Conservation (phyloP, 1,140 invertebrate species). For the Proctacanthus coquilletti region DNA sequence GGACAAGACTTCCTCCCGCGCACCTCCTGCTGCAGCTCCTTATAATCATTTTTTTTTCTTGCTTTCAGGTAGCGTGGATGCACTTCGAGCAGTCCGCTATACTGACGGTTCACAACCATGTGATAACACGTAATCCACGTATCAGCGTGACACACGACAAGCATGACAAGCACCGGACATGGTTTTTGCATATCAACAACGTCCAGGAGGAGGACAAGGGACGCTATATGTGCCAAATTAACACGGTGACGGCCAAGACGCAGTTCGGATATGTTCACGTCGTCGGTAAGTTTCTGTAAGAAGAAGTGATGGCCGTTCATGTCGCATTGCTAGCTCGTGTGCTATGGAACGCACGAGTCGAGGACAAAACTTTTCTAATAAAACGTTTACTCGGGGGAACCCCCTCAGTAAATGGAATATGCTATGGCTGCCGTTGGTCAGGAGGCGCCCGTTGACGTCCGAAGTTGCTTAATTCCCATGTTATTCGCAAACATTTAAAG, state of each 20-base stretch:
- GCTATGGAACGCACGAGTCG: too few species aligned
- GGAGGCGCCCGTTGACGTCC: too few species aligned
- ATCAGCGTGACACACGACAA: constrained; percentile 75
- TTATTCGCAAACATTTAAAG: too few species aligned
- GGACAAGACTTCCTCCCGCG: too few species aligned
- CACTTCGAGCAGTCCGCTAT: constrained; percentile 88
- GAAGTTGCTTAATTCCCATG: too few species aligned
- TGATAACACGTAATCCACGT: constrained; percentile 81
- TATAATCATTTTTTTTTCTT: constrained; percentile 7
- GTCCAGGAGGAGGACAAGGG: constrained; percentile 83
- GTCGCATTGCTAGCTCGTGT: too few species aligned
- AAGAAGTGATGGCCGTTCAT: too few species aligned
- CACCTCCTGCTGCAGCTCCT: neutral
- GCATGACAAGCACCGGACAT: constrained; percentile 57
- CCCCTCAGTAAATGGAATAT: too few species aligned
- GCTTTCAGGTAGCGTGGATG: constrained; percentile 81
- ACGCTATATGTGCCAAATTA: constrained; percentile 91
- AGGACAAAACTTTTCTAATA: too few species aligned
- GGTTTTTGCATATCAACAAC: constrained; percentile 81
- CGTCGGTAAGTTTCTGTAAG: constrained; percentile 65
- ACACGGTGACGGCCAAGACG: constrained; percentile 82
- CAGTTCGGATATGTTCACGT: constrained; percentile 86
- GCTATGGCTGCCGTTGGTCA: too few species aligned
- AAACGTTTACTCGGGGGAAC: too few species aligned
- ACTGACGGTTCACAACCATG: constrained; percentile 79